Evolutionary conservation across 1,140 invertebrate species (phyloP).

Genomic region (Drosophila novamexicana): DNA sequence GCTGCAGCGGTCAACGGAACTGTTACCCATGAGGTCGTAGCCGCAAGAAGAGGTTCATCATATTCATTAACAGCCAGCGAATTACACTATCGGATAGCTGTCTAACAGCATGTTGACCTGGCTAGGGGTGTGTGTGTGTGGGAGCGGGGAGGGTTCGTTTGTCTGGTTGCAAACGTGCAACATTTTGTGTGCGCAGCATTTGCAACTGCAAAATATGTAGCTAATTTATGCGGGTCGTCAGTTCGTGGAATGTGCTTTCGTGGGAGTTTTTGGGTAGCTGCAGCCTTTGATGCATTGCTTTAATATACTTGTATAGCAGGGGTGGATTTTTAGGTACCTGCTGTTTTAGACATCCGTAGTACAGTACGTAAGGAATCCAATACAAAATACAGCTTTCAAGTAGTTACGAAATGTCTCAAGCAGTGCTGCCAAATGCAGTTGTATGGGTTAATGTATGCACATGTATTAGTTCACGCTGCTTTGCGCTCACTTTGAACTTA

Average conservation of each 20-base stretch:
- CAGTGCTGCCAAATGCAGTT: background rate
- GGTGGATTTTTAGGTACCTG: background rate
- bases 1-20: constrained; percentile 11
- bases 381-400: background rate
- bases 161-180: constrained; percentile 56
- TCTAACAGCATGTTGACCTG: constrained; percentile 30
- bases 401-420: constrained; percentile 8
- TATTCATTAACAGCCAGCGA: constrained; percentile 27
- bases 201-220: constrained; percentile 54
- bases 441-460: background rate
- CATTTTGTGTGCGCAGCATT: constrained; percentile 67
- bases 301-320: background rate
- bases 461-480: background rate
- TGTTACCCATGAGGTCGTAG: constrained; percentile 11
- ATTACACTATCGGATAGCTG: constrained; percentile 32
- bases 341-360: background rate
- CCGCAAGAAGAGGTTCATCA: constrained; percentile 17
- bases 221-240: constrained; percentile 51
- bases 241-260: constrained; percentile 45
- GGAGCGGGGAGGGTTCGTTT: background rate
- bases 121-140: background rate
- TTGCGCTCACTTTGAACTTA: background rate
- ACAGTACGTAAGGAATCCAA: background rate
- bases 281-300: background rate
- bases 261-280: constrained; percentile 52